These are phyloP conservation scores for Alfaro cultratus DNA, from an alignment of 2,797 vertebrate species.

Conservation along the genomic window DNA sequence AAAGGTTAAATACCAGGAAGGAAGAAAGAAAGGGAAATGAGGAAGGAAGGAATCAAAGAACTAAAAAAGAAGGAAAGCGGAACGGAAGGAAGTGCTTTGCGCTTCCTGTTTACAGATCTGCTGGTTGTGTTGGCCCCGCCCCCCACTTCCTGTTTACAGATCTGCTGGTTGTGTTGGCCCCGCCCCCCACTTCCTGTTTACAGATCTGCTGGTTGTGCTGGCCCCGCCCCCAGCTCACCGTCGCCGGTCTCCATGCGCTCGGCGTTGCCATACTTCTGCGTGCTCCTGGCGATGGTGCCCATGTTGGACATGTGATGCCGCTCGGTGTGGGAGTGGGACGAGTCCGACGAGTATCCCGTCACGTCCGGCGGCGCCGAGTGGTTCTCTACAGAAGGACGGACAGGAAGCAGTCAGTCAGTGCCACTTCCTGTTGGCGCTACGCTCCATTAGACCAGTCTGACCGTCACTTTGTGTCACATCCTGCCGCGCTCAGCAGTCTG, in stretches of 20 bases:
- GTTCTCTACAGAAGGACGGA: slow-evolving; percentile 82
- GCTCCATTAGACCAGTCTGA: slow-evolving; percentile 25
- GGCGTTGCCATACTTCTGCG: slow-evolving; percentile 93
- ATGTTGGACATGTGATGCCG: slow-evolving; percentile 84
- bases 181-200: too few species aligned
- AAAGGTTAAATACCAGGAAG: not conserved
- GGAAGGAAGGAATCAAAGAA: not conserved
- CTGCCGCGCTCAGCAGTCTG: not conserved
- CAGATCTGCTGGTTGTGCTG: too few species aligned
- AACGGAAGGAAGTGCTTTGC: not conserved
- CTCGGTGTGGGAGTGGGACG: slow-evolving; percentile 83
- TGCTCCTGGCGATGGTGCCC: slow-evolving; percentile 87
- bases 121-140: too few species aligned
- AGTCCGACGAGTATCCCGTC: slow-evolving; percentile 97
- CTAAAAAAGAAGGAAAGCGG: not conserved
- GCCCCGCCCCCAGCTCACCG: slow-evolving; percentile 49
- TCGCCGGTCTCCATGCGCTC: slow-evolving; percentile 89
- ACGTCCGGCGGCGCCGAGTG: slow-evolving; percentile 96
- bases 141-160: too few species aligned
- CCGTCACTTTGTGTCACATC: slow-evolving; percentile 30
- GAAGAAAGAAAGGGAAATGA: not conserved
- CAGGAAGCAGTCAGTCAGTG: slow-evolving; percentile 35
- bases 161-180: too few species aligned
- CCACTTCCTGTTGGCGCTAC: slow-evolving; percentile 27
- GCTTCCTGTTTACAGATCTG: too few species aligned